Evolutionary conservation across 2,888 invertebrate species (phyloP), one percentile per base, ranked within the genome.

Genomic region (Cryptosula pallasiana): DNA sequence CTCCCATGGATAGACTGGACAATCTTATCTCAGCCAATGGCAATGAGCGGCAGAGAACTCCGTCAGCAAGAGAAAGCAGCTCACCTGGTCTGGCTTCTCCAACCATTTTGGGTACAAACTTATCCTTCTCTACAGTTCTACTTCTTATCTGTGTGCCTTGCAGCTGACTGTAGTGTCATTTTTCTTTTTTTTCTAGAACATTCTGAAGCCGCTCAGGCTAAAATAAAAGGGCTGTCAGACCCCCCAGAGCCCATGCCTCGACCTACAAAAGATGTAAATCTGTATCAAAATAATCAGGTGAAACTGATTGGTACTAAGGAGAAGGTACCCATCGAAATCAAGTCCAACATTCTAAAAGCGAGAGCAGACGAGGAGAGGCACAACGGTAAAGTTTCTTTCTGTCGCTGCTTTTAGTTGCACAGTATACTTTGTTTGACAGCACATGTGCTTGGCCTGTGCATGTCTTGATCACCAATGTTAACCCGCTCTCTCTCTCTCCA

Each of bases 341-440:
- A 95, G 86, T 95, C 95, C 86, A 95, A 93, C 86, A 95, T 95
- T 83, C 87, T 95, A 72, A 96, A 96, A 88, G 91, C 90, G 74
- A 90, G 90, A 83, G 88, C 88, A 72, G 89, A 90, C 81, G 90
- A 90, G 80, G 90, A 90, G 82, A 82, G 87, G 72, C 87, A 63
- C 32, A 63, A 27, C 32, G 63, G 63, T 63, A 32, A 32, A 16
- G 16, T 45, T 45, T 20, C 45, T 45, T 45, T 45, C 45, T 45
- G 9, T 20, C 20, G 20, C 45, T 13, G n/a, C n/a, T n/a, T n/a
- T n/a, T n/a, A n/a, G n/a, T n/a, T n/a, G n/a, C n/a, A n/a, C n/a
- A n/a, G n/a, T n/a, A n/a, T n/a, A n/a, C n/a, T n/a, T n/a, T n/a
- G n/a, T n/a, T n/a, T n/a, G n/a, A n/a, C n/a, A n/a, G n/a, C n/a